These are phyloP conservation scores for Aphodius sticticus DNA, from an alignment of 2,888 invertebrate species.

Conservation along the genomic window DNA sequence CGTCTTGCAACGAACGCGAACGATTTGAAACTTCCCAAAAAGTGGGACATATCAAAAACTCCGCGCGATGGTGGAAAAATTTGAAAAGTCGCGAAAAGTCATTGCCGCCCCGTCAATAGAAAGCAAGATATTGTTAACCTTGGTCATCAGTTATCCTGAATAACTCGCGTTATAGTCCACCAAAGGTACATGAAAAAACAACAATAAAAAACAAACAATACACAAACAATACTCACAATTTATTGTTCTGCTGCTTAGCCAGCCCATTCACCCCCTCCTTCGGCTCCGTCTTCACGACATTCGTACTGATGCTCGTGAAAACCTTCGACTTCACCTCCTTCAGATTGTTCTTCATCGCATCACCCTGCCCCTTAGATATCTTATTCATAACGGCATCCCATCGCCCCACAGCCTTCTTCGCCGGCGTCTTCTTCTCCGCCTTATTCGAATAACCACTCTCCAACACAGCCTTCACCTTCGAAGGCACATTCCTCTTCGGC, in stretches of 20 bases:
- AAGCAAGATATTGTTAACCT: too few relatives aligned
- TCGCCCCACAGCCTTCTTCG: slow-evolving; percentile 69
- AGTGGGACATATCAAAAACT: too few relatives aligned
- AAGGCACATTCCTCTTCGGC: slow-evolving; percentile 79
- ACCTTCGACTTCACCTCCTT: slow-evolving; percentile 90
- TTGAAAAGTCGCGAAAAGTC: too few relatives aligned
- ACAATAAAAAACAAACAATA: too few relatives aligned
- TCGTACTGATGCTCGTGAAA: slow-evolving; percentile 46
- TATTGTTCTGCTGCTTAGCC: slow-evolving; percentile 50
- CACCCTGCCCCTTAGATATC: slow-evolving; percentile 75
- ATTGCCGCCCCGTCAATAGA: too few relatives aligned
- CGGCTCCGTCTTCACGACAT: background rate
- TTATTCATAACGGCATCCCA: slow-evolving; percentile 89
- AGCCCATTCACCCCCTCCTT: background rate
- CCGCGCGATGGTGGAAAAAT: too few relatives aligned
- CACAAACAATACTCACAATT: slow-evolving; percentile 49
- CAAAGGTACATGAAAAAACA: too few relatives aligned
- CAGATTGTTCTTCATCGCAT: slow-evolving; percentile 74
- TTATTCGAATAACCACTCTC: slow-evolving; percentile 67
- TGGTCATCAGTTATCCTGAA: too few relatives aligned
- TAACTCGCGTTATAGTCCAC: too few relatives aligned
- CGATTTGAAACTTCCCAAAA: too few relatives aligned
- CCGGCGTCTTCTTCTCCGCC: slow-evolving; percentile 64
- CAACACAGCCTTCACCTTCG: slow-evolving; percentile 79
- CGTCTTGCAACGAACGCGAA: too few relatives aligned